These are phyloP conservation scores for Notiomystis cincta DNA, from an alignment of 2,113 vertebrate species.

Conservation along the genomic window DNA sequence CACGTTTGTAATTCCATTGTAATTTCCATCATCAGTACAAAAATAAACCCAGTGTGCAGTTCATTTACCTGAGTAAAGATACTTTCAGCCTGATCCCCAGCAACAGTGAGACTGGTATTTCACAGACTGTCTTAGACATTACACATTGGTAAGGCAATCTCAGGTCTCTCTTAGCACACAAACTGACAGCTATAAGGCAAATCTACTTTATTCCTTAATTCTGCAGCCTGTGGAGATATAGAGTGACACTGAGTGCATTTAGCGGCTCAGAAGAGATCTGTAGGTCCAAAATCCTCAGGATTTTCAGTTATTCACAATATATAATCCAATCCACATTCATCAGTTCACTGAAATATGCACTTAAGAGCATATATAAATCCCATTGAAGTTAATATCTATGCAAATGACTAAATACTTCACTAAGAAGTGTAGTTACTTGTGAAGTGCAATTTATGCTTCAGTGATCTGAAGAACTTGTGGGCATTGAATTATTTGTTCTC, in stretches of 20 bases:
- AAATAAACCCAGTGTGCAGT: background rate
- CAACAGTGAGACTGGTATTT: background rate
- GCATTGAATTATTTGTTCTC: background rate
- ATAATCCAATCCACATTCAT: background rate
- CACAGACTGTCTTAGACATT: background rate
- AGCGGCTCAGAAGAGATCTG: background rate
- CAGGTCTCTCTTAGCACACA: background rate
- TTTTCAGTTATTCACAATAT: background rate
- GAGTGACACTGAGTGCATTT: background rate
- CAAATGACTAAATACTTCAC: background rate
- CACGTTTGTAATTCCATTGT: background rate
- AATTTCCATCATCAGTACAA: background rate
- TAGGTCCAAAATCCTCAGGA: background rate
- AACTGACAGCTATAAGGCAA: background rate
- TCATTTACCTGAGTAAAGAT: background rate
- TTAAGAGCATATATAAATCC: background rate
- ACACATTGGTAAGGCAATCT: background rate
- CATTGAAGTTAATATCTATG: background rate
- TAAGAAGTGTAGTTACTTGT: background rate
- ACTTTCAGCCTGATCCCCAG: background rate
- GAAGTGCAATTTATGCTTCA: background rate
- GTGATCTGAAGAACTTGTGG: background rate
- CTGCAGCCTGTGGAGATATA: background rate
- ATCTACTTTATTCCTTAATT: background rate
- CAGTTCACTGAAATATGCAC: background rate